Conservation (phyloP, 1,140 invertebrate genomes). For the Drosophila sturtevanti region DNA sequence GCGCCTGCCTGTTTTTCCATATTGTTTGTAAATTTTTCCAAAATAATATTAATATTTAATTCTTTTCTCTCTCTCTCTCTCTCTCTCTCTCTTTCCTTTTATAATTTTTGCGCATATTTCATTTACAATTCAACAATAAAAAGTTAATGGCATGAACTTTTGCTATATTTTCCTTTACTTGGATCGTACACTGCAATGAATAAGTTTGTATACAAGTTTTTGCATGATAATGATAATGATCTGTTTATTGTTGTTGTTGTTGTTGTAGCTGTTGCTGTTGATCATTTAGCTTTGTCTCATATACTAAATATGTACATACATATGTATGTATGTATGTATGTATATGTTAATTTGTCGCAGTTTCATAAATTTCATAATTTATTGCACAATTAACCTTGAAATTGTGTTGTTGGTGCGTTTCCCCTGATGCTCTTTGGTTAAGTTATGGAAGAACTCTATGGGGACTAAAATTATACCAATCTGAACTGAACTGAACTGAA, state of each 20-base stretch:
- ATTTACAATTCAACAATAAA: constrained; percentile 2
- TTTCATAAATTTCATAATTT: constrained; percentile 73
- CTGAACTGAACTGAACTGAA: constrained; percentile 1
- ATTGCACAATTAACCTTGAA: constrained; percentile 75
- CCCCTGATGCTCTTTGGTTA: neutral
- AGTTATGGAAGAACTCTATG: too few relatives aligned
- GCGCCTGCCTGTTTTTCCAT: neutral
- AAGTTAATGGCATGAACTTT: constrained; percentile 6
- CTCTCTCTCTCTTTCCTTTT: too few relatives aligned
- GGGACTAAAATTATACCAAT: neutral
- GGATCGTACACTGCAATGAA: too few relatives aligned
- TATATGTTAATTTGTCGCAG: constrained; percentile 53
- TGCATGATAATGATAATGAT: constrained; percentile 14
- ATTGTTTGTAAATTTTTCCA: neutral
- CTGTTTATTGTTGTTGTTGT: too few relatives aligned
- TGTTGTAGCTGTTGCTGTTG: too few relatives aligned
- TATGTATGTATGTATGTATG: constrained; percentile 10
- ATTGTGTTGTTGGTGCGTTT: neutral
- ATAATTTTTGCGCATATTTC: neutral
- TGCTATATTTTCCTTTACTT: neutral
- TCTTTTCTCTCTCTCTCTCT: neutral
- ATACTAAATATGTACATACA: too few relatives aligned
- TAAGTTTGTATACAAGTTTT: too few relatives aligned
- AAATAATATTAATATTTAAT: neutral
- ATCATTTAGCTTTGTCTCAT: constrained; percentile 6